A percentile compares a stretch with the other conserved stretches of the same genome.
These are phyloP conservation scores for Ochotona curzoniae DNA, from an alignment of 2,113 vertebrate species.

Conservation along the genomic window DNA sequence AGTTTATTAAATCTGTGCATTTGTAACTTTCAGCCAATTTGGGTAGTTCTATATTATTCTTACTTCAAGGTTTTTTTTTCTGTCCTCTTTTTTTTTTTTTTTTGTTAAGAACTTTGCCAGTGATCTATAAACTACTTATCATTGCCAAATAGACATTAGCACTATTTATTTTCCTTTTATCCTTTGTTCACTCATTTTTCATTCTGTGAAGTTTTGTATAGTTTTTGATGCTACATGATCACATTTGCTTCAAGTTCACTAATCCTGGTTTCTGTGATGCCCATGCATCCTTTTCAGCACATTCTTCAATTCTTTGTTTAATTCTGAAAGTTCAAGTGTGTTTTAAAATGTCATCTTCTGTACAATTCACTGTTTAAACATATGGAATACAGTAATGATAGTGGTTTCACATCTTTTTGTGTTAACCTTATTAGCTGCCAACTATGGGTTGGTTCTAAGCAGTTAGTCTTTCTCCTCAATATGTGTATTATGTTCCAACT, in stretches of 20 bases:
- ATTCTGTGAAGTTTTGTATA: not conserved
- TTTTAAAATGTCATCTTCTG: not conserved
- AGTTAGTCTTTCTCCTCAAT: not conserved
- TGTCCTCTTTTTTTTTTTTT: not conserved
- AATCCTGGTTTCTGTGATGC: not conserved
- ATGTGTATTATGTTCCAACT: not conserved
- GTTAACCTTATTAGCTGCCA: not conserved
- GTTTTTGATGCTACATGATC: not conserved
- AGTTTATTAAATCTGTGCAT: not conserved
- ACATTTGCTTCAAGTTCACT: slow-evolving; percentile 1
- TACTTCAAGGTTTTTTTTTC: not conserved
- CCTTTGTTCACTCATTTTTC: not conserved
- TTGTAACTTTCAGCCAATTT: not conserved
- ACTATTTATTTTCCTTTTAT: not conserved
- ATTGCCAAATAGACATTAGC: not conserved
- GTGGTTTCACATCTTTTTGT: not conserved
- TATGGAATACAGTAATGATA: not conserved
- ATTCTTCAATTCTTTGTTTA: not conserved
- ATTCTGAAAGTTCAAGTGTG: not conserved
- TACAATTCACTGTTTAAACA: not conserved
- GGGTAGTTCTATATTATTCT: not conserved
- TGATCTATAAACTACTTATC: not conserved
- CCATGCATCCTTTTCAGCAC: not conserved
- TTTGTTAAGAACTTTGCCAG: not conserved
- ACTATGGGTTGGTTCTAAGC: not conserved